Evolutionary conservation across 2,797 vertebrate species (phyloP).

Genomic region (Platyrinchus mystaceus): DNA sequence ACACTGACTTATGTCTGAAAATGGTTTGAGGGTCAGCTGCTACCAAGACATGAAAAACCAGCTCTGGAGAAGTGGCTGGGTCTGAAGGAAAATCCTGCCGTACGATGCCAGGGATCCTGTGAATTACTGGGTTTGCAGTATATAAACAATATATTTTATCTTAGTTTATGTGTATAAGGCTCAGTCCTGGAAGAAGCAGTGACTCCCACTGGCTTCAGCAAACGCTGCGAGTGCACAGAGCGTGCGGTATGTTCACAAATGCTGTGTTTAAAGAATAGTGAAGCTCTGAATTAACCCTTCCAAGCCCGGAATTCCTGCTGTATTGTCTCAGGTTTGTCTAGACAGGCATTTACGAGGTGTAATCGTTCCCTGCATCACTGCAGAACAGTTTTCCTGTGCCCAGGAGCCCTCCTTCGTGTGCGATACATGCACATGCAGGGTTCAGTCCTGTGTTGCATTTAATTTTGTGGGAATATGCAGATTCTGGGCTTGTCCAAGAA

Average conservation of each 20-base stretch:
- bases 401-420: neutral
- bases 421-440: neutral
- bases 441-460: neutral
- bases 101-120: neutral
- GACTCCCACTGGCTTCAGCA: neutral
- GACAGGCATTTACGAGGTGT: neutral
- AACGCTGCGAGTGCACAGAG: neutral
- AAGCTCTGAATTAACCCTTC: conserved; percentile 21
- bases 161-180: neutral
- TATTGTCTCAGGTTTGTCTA: accelerated
- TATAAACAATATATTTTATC: neutral
- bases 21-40: conserved; percentile 35
- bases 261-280: neutral
- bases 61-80: neutral
- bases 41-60: neutral
- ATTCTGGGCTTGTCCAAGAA: neutral
- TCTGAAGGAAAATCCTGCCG: neutral
- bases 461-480: neutral
- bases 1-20: conserved; percentile 27
- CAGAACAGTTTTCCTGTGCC: neutral
- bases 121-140: neutral
- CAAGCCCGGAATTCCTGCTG: neutral
- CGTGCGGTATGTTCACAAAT: neutral
- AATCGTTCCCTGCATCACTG: neutral
- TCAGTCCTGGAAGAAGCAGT: neutral